These are phyloP conservation scores for Drosophila borborema DNA, from an alignment of 2,888 invertebrate genomes.

Conservation along the genomic window DNA sequence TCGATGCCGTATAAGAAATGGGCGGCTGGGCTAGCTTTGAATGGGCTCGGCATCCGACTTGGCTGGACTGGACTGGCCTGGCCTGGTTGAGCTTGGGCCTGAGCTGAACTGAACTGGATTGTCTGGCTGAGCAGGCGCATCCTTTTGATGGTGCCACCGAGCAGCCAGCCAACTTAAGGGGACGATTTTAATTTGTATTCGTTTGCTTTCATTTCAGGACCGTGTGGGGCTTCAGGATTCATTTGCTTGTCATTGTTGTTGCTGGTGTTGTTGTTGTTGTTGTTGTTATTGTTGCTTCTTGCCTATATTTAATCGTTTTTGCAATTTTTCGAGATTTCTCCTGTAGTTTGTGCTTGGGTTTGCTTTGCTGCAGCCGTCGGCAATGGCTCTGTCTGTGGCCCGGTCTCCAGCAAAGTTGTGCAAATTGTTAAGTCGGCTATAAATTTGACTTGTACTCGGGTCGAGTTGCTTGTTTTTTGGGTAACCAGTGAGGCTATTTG, in stretches of 20 bases:
- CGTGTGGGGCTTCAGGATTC: constrained; percentile 29
- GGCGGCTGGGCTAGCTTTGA: constrained; percentile 21
- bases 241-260: constrained; percentile 42
- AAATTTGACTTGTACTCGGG: constrained; percentile 80
- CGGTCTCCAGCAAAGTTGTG: constrained; percentile 44
- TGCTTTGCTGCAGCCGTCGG: constrained; percentile 24
- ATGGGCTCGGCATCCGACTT: constrained; percentile 21
- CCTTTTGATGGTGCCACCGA: constrained; percentile 74
- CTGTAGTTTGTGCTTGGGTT: constrained; percentile 57
- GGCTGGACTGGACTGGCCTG: constrained; percentile 6
- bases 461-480: constrained; percentile 50
- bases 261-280: constrained; percentile 31
- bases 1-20: constrained; percentile 34
- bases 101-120: constrained; percentile 40
- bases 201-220: constrained; percentile 79
- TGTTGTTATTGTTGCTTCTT: constrained; percentile 24
- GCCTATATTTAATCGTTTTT: constrained; percentile 77
- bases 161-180: constrained; percentile 64
- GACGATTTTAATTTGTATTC: constrained; percentile 83
- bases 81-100: constrained; percentile 31
- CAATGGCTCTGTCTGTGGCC: constrained; percentile 13
- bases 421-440: constrained; percentile 83
- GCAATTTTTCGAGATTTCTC: constrained; percentile 68
- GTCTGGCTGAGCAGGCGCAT: constrained; percentile 55
- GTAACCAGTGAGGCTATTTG: constrained; percentile 72